A percentile compares a stretch with the other conserved stretches of the same genome.
Conservation (phyloP, 2,113 vertebrate genomes). For the Ammodytes marinus region DNA sequence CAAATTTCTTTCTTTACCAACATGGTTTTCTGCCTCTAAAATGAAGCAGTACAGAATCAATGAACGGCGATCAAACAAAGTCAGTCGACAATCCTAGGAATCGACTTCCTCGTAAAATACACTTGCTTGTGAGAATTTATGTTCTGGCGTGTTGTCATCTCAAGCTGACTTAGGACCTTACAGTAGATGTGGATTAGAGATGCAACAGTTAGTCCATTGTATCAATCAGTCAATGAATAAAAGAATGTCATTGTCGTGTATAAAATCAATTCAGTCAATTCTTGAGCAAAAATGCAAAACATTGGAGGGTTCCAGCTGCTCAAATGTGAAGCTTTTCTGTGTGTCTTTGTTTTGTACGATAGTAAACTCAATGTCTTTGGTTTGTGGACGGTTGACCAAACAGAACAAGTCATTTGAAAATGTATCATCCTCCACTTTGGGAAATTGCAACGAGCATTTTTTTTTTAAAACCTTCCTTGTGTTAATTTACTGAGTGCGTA, state of each 20-base stretch:
- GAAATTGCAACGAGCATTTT: background rate
- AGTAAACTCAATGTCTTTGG: background rate
- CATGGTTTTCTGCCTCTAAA: background rate
- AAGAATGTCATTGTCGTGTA: background rate
- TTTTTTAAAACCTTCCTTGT: no score
- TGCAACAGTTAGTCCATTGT: background rate
- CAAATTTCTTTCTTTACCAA: background rate
- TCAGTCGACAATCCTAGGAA: background rate
- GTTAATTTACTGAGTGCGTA: background rate
- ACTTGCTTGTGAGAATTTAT: background rate
- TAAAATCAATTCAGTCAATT: background rate
- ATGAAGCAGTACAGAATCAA: conserved; percentile 9
- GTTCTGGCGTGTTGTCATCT: background rate
- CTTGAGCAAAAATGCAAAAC: background rate
- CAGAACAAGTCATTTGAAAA: background rate
- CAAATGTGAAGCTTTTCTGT: background rate
- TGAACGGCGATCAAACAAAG: conserved; percentile 11
- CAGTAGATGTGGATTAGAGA: background rate
- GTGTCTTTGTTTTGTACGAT: background rate
- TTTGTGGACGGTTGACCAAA: background rate
- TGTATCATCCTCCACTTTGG: background rate
- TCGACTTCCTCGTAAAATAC: background rate
- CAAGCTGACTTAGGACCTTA: no score
- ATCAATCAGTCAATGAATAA: background rate
- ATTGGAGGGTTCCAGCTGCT: background rate